phyloP scores from a whole-genome alignment of 2,888 invertebrate species.

The Pharmacophagus antenor region DNA sequence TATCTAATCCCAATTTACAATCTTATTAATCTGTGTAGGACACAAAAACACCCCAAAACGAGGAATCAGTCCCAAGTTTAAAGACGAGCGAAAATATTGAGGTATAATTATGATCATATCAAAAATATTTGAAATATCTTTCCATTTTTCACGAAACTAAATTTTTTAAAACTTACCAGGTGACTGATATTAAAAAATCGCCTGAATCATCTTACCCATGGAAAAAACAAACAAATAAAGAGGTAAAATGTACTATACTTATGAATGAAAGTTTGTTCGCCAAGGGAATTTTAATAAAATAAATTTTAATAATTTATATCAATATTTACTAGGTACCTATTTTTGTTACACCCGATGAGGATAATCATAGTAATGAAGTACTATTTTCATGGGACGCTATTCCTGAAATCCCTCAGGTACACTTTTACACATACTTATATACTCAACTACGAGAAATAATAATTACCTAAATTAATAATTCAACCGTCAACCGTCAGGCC shows the following conservation, averaged over 20 bases:
- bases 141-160: neutral
- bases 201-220: constrained; percentile 47
- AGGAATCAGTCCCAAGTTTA: constrained; percentile 2
- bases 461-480: constrained; percentile 8
- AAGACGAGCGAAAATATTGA: constrained; percentile 4
- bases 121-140: neutral
- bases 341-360: constrained; percentile 52
- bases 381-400: constrained; percentile 73
- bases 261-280: neutral
- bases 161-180: constrained; percentile 41
- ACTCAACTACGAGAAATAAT: neutral
- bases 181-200: constrained; percentile 40
- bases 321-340: constrained; percentile 54
- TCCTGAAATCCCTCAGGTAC: constrained; percentile 76
- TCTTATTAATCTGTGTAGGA: constrained; percentile 8
- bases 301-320: neutral
- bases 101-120: constrained; percentile 2
- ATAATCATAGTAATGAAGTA: constrained; percentile 54
- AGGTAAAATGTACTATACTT: constrained; percentile 42
- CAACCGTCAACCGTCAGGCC: constrained; percentile 49
- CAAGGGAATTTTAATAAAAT: neutral
- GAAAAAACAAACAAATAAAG: constrained; percentile 45
- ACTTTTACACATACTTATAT: constrained; percentile 12
- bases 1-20: neutral
- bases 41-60: constrained; percentile 6